Percentiles rank a stretch among this genome's conserved stretches.
phyloP scores from a whole-genome alignment of 2,888 invertebrate species.

The Andrena camellia region DNA sequence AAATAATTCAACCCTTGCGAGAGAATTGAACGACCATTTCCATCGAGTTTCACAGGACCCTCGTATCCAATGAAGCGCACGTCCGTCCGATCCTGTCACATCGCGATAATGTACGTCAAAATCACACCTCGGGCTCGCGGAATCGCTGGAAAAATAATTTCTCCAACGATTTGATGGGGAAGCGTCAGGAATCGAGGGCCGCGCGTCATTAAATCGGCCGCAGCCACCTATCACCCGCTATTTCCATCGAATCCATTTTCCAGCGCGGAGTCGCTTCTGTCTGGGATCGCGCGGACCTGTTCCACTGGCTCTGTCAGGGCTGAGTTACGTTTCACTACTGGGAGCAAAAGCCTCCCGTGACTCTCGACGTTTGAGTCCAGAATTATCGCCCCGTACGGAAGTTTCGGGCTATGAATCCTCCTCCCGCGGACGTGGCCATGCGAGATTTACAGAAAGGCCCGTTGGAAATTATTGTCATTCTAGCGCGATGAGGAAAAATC shows the following conservation, averaged over 20 bases:
- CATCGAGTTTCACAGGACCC: not conserved
- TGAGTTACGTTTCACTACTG: constrained; percentile 44
- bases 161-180: constrained; percentile 10
- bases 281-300: constrained; percentile 29
- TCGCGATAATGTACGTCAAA: constrained; percentile 48
- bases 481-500: not conserved
- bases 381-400: constrained; percentile 40
- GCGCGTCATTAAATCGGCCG: constrained; percentile 28
- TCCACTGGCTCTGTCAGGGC: constrained; percentile 35
- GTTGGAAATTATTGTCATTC: constrained; percentile 37
- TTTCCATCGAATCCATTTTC: constrained; percentile 18
- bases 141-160: constrained; percentile 30
- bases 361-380: not conserved
- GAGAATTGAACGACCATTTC: not conserved
- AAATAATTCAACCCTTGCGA: not conserved
- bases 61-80: constrained; percentile 2
- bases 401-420: constrained; percentile 41
- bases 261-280: not conserved
- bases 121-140: constrained; percentile 25
- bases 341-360: constrained; percentile 19
- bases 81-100: constrained; percentile 2
- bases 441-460: constrained; percentile 32
- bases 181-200: constrained; percentile 37
- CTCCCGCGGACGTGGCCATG: not conserved
- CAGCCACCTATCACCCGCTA: not conserved